Evolutionary conservation across 2,888 invertebrate genomes (phyloP), one percentile per base, ranked within the genome.

Genomic region (Microplitis deprimator): DNA sequence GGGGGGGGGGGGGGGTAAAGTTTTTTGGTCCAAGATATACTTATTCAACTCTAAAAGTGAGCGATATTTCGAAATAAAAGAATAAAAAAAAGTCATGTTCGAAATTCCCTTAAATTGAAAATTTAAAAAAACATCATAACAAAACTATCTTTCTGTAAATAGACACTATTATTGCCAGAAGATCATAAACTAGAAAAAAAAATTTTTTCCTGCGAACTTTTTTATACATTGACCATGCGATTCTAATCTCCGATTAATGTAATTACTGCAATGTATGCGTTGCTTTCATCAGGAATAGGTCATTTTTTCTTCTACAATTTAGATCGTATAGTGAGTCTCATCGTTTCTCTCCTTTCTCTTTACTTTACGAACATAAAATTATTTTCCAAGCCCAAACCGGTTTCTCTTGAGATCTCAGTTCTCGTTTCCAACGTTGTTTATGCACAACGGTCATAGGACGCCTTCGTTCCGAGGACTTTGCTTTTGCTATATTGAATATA

Each of bases 341-440:
- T 60, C 62, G 72, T 65, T 20, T 76, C 73, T 73, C 17, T 69
- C 79, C 70, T 70, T 70, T 70, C 70, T 70, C 70, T 72, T 72
- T 70, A n/a, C 59, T 59, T 70, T 62, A 83, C 82, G 84, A 85
- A 86, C 84, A 85, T 86, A 87, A 88, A 87, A 87, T 89, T 85
- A 85, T 88, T 88, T 88, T 87, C 84, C 87, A 85, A 83, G 82
- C 82, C 81, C 74, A 83, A 84, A 88, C 89, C 87, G 88, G 88
- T 89, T 76, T 87, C 83, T 74, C 76, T 67, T 65, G 78, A 83
- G 86, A 85, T 85, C 86, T 83, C 84, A 84, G 87, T 84, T 87
- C 87, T 86, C 85, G 87, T 87, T 86, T 87, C 84, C 85, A 84
- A 82, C 82, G 87, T 88, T 88, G 87, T 87, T 87, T 88, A 86